phyloP scores from a whole-genome alignment of 2,888 invertebrate genomes.

The Limenitis camilla region DNA sequence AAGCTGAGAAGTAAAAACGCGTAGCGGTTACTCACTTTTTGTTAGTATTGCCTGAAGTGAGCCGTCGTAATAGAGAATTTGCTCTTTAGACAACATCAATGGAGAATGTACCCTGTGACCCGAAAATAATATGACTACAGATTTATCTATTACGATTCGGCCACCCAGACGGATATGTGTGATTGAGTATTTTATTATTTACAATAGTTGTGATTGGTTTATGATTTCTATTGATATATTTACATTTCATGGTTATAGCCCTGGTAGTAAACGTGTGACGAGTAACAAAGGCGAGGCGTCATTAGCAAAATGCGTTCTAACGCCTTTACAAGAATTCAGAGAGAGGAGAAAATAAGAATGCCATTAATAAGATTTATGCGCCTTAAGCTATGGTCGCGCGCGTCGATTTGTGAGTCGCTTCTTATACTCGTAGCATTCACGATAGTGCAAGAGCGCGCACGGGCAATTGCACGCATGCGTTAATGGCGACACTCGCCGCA shows the following conservation, averaged over 20 bases:
- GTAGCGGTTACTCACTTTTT: slow-evolving; percentile 62
- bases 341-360: slow-evolving; percentile 64
- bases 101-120: slow-evolving; percentile 59
- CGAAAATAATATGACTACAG: slow-evolving; percentile 46
- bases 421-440: slow-evolving; percentile 59
- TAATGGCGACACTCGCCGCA: slow-evolving; percentile 73
- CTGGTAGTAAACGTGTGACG: slow-evolving; percentile 20
- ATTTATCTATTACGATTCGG: slow-evolving; percentile 40
- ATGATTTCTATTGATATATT: slow-evolving; percentile 44
- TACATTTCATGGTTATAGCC: slow-evolving; percentile 31
- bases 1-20: slow-evolving; percentile 50
- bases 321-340: slow-evolving; percentile 56
- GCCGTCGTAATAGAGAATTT: slow-evolving; percentile 48
- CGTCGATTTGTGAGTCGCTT: slow-evolving; percentile 66
- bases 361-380: slow-evolving; percentile 69
- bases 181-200: slow-evolving; percentile 32
- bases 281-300: slow-evolving; percentile 41
- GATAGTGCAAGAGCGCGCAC: slow-evolving; percentile 44
- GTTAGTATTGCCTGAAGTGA: slow-evolving; percentile 36
- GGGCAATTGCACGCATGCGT: slow-evolving; percentile 67
- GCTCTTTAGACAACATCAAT: slow-evolving; percentile 47
- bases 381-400: slow-evolving; percentile 60
- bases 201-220: slow-evolving; percentile 59
- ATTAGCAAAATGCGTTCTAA: slow-evolving; percentile 42
- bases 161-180: slow-evolving; percentile 51